Conservation (phyloP, 2,113 vertebrate genomes). For the Penelope pileata region DNA sequence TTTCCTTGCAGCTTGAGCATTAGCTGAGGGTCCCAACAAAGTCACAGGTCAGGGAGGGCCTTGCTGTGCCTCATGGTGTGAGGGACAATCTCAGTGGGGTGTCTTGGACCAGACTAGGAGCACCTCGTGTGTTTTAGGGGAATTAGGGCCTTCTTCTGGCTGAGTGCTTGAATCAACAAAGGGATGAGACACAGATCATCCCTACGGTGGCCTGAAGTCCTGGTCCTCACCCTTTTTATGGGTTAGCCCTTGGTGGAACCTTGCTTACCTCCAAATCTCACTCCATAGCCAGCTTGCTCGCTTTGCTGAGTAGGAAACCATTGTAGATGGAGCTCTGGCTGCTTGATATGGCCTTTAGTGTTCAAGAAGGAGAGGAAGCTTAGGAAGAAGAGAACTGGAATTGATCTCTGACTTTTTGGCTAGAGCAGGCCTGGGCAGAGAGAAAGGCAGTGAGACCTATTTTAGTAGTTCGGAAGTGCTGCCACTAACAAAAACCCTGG, state of each 20-base stretch:
- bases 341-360: neutral
- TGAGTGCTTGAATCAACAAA: neutral
- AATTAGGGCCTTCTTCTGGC: neutral
- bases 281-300: neutral
- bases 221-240: neutral
- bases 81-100: neutral
- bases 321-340: neutral
- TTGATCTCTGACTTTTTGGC: neutral
- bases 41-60: neutral
- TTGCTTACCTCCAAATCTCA: neutral
- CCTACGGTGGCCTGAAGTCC: neutral
- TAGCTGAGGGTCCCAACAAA: neutral
- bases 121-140: fast-evolving
- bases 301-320: neutral
- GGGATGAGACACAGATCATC: neutral
- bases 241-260: neutral
- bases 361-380: neutral
- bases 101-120: fast-evolving
- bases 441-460: neutral
- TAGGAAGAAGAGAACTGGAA: neutral
- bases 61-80: fast-evolving
- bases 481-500: neutral
- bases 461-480: neutral
- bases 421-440: neutral
- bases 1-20: neutral